Evolutionary conservation across 1,140 invertebrate species (phyloP).

Genomic region (Monochamus saltuarius): DNA sequence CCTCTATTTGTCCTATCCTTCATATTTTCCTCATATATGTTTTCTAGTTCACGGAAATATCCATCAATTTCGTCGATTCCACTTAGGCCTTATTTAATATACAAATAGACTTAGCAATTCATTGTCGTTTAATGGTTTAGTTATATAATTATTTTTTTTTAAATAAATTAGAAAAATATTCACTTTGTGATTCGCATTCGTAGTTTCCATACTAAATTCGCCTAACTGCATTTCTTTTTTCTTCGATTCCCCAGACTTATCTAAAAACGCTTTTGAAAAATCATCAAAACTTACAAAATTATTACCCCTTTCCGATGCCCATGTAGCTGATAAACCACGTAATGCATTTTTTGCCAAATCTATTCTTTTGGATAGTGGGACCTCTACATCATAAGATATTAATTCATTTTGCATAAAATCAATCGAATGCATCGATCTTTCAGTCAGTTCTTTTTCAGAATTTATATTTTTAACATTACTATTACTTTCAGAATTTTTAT

Average conservation of each 20-base stretch:
- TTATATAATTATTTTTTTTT: no score
- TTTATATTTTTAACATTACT: no score
- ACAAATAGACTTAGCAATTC: not conserved
- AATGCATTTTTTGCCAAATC: no score
- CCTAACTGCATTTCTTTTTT: not conserved
- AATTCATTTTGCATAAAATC: no score
- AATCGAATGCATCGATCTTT: no score
- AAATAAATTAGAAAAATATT: not conserved
- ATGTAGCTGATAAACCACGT: no score
- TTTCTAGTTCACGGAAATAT: not conserved
- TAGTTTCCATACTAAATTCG: not conserved
- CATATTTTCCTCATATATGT: not conserved
- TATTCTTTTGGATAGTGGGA: no score
- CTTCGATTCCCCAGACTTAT: not conserved
- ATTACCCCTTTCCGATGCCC: not conserved
- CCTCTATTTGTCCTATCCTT: no score
- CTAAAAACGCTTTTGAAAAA: slow-evolving; percentile 1
- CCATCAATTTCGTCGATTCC: not conserved
- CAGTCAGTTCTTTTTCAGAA: no score
- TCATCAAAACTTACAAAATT: not conserved
- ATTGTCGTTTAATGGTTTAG: no score
- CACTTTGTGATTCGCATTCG: not conserved
- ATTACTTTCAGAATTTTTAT: no score
- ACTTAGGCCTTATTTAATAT: not conserved
- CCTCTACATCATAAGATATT: no score